Evolutionary conservation across 2,888 invertebrate species (phyloP).

Genomic region (Leptodirus hochenwartii): DNA sequence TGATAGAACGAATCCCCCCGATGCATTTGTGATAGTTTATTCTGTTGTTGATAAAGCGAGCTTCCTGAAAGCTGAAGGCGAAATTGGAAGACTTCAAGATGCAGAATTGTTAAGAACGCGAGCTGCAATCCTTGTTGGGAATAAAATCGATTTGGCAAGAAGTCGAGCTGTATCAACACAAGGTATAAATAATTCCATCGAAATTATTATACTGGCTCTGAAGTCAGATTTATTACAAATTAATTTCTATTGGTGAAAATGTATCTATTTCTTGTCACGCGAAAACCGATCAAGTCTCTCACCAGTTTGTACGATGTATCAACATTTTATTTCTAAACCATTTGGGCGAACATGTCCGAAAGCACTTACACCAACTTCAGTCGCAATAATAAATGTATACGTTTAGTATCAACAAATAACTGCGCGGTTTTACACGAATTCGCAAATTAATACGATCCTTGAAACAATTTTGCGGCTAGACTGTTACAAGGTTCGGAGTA

Average conservation of each 20-base stretch:
- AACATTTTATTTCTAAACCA: no score
- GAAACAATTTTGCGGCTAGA: no score
- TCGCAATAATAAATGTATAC: no score
- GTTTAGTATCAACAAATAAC: no score
- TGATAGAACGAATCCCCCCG: slow-evolving; percentile 50
- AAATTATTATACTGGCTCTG: not conserved
- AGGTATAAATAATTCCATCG: slow-evolving; percentile 58
- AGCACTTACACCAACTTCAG: no score
- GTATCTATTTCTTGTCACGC: no score
- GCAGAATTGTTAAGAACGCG: slow-evolving; percentile 56
- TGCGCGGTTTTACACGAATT: no score
- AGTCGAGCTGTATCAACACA: slow-evolving; percentile 77
- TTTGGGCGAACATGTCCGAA: no score
- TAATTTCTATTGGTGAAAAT: not conserved
- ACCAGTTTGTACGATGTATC: no score
- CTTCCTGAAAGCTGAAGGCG: slow-evolving; percentile 66
- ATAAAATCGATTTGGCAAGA: slow-evolving; percentile 85
- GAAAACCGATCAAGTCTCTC: no score
- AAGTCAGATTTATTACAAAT: not conserved
- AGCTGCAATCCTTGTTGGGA: slow-evolving; percentile 75
- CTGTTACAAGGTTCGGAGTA: no score
- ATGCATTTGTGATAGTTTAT: slow-evolving; percentile 78
- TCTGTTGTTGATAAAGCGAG: slow-evolving; percentile 83
- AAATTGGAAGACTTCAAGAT: slow-evolving; percentile 59
- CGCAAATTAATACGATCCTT: no score